phyloP scores from a whole-genome alignment of 2,888 invertebrate genomes.

The Cephus runcator region DNA sequence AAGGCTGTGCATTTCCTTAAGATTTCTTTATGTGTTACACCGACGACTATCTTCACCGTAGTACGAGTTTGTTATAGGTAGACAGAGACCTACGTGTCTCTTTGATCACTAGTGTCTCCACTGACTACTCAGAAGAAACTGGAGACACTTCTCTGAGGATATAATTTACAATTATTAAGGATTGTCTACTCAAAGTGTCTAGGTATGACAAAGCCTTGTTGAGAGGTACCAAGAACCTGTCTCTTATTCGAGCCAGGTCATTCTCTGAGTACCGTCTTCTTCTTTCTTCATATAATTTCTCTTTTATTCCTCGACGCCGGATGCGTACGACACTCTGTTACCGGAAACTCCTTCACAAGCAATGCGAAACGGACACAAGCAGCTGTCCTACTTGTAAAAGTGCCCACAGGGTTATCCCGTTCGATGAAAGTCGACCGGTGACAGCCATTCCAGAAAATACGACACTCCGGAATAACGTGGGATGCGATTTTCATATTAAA shows the following conservation, averaged over 20 bases:
- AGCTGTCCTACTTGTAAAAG: constrained; percentile 3
- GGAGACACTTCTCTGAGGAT: neutral
- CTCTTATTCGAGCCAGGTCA: neutral
- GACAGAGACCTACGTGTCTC: neutral
- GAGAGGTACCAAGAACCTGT: neutral
- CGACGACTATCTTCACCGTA: neutral
- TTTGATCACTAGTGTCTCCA: neutral
- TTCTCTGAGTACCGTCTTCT: neutral
- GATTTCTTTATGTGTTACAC: neutral
- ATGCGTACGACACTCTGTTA: neutral
- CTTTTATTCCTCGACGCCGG: neutral
- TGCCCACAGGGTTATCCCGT: neutral
- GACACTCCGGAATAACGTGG: neutral
- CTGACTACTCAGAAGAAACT: neutral
- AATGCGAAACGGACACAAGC: neutral
- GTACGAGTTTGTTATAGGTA: neutral
- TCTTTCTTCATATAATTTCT: neutral
- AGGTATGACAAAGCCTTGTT: neutral
- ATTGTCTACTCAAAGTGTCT: neutral
- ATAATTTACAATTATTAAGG: neutral
- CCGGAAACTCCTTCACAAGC: neutral
- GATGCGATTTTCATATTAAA: constrained; percentile 10
- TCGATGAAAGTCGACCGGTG: constrained; percentile 4
- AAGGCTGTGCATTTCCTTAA: neutral
- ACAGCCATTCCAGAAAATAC: constrained; percentile 4